A percentile compares a stretch with the other conserved stretches of the same genome.
These are phyloP conservation scores for Heliconius hortense DNA, from an alignment of 2,888 invertebrate species.

Conservation along the genomic window DNA sequence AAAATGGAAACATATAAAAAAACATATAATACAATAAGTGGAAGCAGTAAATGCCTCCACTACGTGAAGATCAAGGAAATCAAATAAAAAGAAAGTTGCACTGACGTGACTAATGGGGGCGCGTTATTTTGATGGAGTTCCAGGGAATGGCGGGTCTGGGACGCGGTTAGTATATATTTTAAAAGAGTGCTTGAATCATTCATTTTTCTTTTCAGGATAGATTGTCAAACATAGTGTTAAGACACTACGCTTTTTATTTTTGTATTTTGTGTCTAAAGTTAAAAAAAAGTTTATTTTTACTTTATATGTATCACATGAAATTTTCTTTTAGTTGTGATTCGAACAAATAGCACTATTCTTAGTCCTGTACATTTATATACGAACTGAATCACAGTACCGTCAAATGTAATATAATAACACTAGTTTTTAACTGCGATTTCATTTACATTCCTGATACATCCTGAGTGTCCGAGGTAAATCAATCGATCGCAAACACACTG, in stretches of 20 bases:
- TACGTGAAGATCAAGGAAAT: conserved; percentile 45
- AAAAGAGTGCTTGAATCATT: conserved; percentile 36
- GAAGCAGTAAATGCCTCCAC: conserved; percentile 33
- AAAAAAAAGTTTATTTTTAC: no score
- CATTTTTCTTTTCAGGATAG: background rate
- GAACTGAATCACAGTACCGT: no score
- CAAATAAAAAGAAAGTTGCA: conserved; percentile 56
- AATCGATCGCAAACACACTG: no score
- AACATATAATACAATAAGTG: conserved; percentile 21
- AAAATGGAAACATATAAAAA: conserved; percentile 24
- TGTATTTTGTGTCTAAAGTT: background rate
- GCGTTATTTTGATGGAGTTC: conserved; percentile 53
- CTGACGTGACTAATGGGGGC: conserved; percentile 57
- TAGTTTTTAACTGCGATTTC: no score
- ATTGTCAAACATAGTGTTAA: background rate
- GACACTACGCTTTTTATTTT: conserved; percentile 8
- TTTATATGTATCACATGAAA: no score
- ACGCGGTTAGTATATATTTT: conserved; percentile 41
- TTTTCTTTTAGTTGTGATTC: no score
- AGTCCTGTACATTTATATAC: no score
- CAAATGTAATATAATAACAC: no score
- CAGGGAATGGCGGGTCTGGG: conserved; percentile 26
- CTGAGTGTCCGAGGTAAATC: no score
- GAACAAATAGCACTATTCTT: no score
- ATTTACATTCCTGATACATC: no score